A percentile compares a stretch with the other conserved stretches of the same genome.
Evolutionary conservation across 2,113 vertebrate species (phyloP).

Genomic region (Semnornis frantzii): DNA sequence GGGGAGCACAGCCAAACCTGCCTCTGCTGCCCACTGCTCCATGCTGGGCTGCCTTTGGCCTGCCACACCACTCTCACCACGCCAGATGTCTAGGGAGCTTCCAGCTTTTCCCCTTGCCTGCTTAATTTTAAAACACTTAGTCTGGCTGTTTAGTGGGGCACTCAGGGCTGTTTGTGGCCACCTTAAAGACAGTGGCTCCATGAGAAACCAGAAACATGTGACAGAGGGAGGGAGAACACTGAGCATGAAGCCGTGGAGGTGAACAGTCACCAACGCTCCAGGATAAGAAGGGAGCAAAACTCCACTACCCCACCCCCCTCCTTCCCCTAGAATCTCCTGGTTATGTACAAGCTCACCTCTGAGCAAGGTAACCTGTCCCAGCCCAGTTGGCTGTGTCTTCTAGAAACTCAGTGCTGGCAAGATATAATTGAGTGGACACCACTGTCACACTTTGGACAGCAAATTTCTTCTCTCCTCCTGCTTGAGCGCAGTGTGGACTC

Average conservation of each 20-base stretch:
- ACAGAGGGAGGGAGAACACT: background rate
- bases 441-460: background rate
- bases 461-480: background rate
- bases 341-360: background rate
- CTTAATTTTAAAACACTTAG: background rate
- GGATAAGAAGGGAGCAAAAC: background rate
- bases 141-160: background rate
- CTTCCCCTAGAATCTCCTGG: background rate
- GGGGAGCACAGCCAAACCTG: background rate
- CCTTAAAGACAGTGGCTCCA: background rate
- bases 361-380: background rate
- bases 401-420: background rate
- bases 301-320: rapidly evolving
- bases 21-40: background rate
- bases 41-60: background rate
- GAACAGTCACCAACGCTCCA: background rate
- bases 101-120: background rate
- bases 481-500: background rate
- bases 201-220: background rate
- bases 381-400: background rate
- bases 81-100: background rate
- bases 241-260: background rate
- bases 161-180: background rate
- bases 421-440: background rate
- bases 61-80: background rate